Evolutionary conservation across 2,888 invertebrate species (phyloP).

Genomic region (Brachynemurus nebulosus): DNA sequence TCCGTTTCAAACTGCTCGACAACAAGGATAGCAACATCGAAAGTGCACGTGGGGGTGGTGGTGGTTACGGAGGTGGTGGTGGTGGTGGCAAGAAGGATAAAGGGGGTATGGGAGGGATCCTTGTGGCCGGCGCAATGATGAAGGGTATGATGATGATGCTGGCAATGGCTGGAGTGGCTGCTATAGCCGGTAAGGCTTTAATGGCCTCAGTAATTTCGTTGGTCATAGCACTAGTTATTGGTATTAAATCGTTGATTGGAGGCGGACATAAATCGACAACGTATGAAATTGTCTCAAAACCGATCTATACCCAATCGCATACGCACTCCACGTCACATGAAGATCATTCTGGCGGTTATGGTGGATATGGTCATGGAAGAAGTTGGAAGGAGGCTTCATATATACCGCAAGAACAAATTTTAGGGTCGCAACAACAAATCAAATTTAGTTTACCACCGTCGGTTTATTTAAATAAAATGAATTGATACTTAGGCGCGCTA

Average conservation of each 20-base stretch:
- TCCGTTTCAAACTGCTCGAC: constrained; percentile 57
- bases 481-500: too few species aligned
- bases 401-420: too few species aligned
- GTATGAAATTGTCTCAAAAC: constrained; percentile 74
- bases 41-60: constrained; percentile 41
- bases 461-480: not conserved
- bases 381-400: not conserved
- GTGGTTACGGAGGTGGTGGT: constrained; percentile 39
- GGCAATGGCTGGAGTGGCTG: constrained; percentile 58
- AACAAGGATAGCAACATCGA: constrained; percentile 41
- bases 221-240: constrained; percentile 60
- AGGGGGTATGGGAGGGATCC: constrained; percentile 34
- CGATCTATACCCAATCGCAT: constrained; percentile 57
- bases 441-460: not conserved
- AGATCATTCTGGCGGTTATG: constrained; percentile 27
- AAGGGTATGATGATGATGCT: constrained; percentile 61
- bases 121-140: constrained; percentile 41
- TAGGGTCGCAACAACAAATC: not conserved
- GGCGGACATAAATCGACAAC: constrained; percentile 60
- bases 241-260: constrained; percentile 53
- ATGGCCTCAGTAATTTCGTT: constrained; percentile 72
- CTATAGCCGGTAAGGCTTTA: constrained; percentile 69
- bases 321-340: constrained; percentile 53
- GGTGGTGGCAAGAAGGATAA: constrained; percentile 31
- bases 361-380: constrained; percentile 8